Conservation (phyloP, 1,140 invertebrate genomes). For the Rhopalosiphum maidis region DNA sequence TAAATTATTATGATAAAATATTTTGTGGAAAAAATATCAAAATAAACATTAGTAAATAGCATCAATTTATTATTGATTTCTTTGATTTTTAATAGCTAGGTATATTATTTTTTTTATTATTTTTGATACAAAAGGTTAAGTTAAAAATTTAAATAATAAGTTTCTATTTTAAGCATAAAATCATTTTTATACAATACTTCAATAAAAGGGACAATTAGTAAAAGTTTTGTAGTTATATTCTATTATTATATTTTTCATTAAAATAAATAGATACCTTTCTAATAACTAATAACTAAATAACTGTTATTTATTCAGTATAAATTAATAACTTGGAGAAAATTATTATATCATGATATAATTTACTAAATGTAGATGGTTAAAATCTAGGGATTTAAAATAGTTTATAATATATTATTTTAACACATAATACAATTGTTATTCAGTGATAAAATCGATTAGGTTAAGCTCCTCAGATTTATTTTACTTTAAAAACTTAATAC, state of each 20-base stretch:
- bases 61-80: neutral
- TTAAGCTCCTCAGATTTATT: neutral
- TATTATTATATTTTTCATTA: neutral
- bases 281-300: neutral
- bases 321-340: neutral
- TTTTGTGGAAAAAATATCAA: neutral
- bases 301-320: neutral
- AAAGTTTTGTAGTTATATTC: too few relatives aligned
- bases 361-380: neutral
- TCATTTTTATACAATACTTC: too few relatives aligned
- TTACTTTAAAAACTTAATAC: neutral
- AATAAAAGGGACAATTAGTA: too few relatives aligned
- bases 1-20: neutral
- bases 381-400: neutral
- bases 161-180: neutral
- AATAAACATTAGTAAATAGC: neutral
- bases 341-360: neutral
- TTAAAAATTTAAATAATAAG: neutral
- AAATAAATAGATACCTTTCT: neutral
- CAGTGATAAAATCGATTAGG: neutral
- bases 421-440: too few relatives aligned
- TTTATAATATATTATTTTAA: too few relatives aligned
- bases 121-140: neutral
- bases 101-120: neutral
- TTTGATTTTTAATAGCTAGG: neutral